Percentiles rank a stretch among this genome's conserved stretches.
Evolutionary conservation across 2,113 vertebrate species (phyloP).

Genomic region (Carlito syrichta): DNA sequence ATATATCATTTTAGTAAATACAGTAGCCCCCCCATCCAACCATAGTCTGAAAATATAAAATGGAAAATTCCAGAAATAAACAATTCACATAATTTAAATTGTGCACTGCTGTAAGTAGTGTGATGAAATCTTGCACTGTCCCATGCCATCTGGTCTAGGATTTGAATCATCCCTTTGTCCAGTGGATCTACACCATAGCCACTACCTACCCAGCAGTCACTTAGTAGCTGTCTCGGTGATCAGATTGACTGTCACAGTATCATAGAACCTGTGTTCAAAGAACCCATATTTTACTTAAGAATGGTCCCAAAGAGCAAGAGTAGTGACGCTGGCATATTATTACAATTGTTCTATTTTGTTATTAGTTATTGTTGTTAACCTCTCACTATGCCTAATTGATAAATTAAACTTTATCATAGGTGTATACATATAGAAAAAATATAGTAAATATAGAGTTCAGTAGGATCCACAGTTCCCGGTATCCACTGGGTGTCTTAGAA

Average conservation of each 20-base stretch:
- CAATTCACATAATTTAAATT: neutral
- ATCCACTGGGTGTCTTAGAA: neutral
- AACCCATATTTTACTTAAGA: neutral
- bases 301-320: neutral
- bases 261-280: neutral
- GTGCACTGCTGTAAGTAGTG: neutral
- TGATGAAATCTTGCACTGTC: neutral
- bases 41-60: neutral
- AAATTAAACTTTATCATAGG: neutral
- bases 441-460: neutral
- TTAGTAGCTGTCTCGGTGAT: neutral
- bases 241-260: neutral
- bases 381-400: neutral
- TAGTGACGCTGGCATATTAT: neutral
- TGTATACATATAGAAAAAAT: neutral
- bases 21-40: neutral
- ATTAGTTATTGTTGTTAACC: neutral
- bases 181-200: neutral
- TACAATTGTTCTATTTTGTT: neutral
- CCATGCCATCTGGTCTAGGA: neutral
- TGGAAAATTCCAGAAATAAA: neutral
- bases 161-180: neutral
- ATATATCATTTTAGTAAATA: slow-evolving; percentile 28
- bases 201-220: neutral
- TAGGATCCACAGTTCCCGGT: neutral